Conservation (phyloP, 2,113 vertebrate genomes). For the Cyanistes caeruleus region DNA sequence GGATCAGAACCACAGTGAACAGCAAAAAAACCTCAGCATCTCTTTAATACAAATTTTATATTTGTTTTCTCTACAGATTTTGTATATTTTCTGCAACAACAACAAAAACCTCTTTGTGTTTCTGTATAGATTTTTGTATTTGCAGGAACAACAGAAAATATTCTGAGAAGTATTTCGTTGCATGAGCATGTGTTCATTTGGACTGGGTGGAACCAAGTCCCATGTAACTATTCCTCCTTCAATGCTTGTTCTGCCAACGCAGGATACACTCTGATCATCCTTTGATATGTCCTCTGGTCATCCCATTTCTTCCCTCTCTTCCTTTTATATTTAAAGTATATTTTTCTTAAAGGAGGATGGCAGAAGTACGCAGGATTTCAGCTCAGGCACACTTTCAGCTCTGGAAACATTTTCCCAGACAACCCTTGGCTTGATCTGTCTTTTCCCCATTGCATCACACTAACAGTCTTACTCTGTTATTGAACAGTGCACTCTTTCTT, state of each 20-base stretch:
- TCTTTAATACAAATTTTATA: neutral
- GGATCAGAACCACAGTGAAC: neutral
- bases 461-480: neutral
- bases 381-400: neutral
- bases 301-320: neutral
- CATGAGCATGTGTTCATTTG: neutral
- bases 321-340: neutral
- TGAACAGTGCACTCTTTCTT: neutral
- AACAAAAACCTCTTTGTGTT: neutral
- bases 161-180: neutral
- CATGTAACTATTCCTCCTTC: neutral
- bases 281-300: neutral
- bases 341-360: neutral
- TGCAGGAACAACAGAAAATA: neutral
- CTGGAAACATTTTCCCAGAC: neutral
- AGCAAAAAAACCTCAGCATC: neutral
- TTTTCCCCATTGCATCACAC: neutral
- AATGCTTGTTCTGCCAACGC: neutral
- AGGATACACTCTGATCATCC: neutral
- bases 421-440: neutral
- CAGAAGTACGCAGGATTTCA: neutral
- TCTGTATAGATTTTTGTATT: neutral
- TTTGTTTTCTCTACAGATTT: neutral
- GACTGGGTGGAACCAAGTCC: neutral
- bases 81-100: neutral